phyloP scores from a whole-genome alignment of 2,113 vertebrate species.

The Catharus fuscescens region DNA sequence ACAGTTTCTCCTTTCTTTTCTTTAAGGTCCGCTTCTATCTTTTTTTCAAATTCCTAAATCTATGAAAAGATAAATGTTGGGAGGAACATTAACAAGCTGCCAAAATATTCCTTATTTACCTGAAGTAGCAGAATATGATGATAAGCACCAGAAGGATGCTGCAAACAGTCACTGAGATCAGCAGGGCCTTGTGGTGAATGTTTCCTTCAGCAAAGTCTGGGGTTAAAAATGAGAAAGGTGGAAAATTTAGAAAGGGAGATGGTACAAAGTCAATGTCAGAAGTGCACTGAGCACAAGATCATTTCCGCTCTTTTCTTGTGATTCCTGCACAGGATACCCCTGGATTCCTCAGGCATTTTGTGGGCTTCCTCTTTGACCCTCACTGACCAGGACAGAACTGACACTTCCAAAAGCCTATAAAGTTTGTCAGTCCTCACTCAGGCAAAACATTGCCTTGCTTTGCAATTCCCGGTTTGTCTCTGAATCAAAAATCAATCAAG shows the following conservation, averaged over 20 bases:
- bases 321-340: not conserved
- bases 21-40: not conserved
- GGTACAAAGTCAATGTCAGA: not conserved
- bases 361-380: not conserved
- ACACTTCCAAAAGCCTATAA: not conserved
- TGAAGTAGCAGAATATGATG: constrained; percentile 93
- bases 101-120: constrained; percentile 73
- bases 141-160: constrained; percentile 86
- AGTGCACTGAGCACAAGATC: accelerated
- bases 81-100: not conserved
- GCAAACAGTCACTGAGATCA: constrained; percentile 90
- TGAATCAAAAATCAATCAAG: not conserved
- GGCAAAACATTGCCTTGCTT: not conserved
- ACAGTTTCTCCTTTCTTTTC: not conserved
- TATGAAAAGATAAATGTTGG: not conserved
- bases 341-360: not conserved
- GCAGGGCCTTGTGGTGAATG: constrained; percentile 88
- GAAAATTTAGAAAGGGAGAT: not conserved
- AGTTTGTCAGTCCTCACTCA: not conserved
- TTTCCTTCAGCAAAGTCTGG: constrained; percentile 88
- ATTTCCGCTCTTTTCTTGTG: not conserved
- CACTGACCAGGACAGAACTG: not conserved
- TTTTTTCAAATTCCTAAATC: not conserved
- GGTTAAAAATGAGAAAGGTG: constrained; percentile 7
- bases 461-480: not conserved